Evolutionary conservation across 1,140 invertebrate genomes (phyloP), one percentile per base, ranked within the genome.

Genomic region (Grapholita molesta): DNA sequence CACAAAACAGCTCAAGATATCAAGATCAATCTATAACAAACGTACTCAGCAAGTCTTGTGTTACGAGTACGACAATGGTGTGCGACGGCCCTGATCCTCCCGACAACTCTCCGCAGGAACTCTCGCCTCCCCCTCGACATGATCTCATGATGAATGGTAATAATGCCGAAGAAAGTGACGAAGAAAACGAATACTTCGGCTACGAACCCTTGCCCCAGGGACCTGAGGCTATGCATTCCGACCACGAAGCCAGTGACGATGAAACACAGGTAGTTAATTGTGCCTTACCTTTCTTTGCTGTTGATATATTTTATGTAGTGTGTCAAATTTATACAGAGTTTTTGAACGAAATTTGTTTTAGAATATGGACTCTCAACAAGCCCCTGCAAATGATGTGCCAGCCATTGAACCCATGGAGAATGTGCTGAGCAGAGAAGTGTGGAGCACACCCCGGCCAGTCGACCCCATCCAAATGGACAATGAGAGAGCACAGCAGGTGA

Each of bases 381-480:
- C 69, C 61, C 73, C 83, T n/a, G 32, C 75, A 57, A 73, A 69
- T 61, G 75, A 87, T 81, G 78, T 92, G 15, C 91, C 86, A 32
- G 74, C 76, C 25, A 92, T 92, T 73, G 90, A 91, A 73, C 71
- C 87, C 42, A 89, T 92, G 78, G 90, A 91, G 25, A 80, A 75
- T 52, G 69, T 73, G 18, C 68, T 92, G 32, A 79, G 85, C 7
- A 84, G 89, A 73, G 83, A 90, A 71, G 84, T 92, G 6, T 92
- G 91, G 91, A 89, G 74, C 71, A 66, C 74, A 11, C 88, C 90
- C 7, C 73, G 88, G 72, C 21, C 74, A 9, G 74, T 74, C 70
- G 83, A 89, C 72, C 80, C 89, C 65, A 92, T 92, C 55, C 76
- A 89, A 73, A 92, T 92, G 90, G 85, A 92, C 68, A 85, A 72